phyloP scores from a whole-genome alignment of 2,888 invertebrate genomes.

The Drosophila mulleri region DNA sequence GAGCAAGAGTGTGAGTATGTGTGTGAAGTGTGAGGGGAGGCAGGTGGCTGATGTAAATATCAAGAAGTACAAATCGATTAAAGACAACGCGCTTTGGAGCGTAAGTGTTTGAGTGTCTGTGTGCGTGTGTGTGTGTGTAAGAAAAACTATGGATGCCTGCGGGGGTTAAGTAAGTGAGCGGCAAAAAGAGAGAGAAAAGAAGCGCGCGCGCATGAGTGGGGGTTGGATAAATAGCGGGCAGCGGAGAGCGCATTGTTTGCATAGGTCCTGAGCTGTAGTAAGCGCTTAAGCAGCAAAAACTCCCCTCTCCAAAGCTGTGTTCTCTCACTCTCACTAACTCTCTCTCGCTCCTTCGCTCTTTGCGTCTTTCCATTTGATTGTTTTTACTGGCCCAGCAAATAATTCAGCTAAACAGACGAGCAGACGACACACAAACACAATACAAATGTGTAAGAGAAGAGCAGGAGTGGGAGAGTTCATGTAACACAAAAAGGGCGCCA shows the following conservation, averaged over 20 bases:
- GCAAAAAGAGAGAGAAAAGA: conserved; percentile 37
- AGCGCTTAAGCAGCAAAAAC: conserved; percentile 58
- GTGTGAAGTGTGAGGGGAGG: conserved; percentile 21
- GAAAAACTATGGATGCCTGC: conserved; percentile 52
- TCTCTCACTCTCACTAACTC: conserved; percentile 26
- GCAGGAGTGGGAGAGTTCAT: conserved; percentile 39
- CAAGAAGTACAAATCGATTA: conserved; percentile 80
- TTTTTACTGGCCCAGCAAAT: conserved; percentile 72
- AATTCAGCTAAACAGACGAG: conserved; percentile 68
- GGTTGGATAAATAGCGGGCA: conserved; percentile 37
- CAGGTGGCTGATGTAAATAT: conserved; percentile 69
- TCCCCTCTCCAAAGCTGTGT: conserved; percentile 20
- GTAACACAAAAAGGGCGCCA: conserved; percentile 72
- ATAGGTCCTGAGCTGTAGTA: conserved; percentile 72
- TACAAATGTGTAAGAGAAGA: conserved; percentile 33
- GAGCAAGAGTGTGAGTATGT: conserved; percentile 9
- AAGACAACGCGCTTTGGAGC: conserved; percentile 69
- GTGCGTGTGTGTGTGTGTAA: conserved; percentile 32
- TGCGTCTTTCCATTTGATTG: conserved; percentile 54
- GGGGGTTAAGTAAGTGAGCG: conserved; percentile 53
- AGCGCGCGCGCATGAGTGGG: conserved; percentile 68
- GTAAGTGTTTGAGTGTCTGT: conserved; percentile 35
- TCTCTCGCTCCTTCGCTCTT: conserved; percentile 15
- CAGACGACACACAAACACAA: conserved; percentile 51
- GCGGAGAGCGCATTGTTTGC: conserved; percentile 58